These are phyloP conservation scores for Araneus ventricosus DNA, from an alignment of 1,140 invertebrate genomes.

Conservation along the genomic window DNA sequence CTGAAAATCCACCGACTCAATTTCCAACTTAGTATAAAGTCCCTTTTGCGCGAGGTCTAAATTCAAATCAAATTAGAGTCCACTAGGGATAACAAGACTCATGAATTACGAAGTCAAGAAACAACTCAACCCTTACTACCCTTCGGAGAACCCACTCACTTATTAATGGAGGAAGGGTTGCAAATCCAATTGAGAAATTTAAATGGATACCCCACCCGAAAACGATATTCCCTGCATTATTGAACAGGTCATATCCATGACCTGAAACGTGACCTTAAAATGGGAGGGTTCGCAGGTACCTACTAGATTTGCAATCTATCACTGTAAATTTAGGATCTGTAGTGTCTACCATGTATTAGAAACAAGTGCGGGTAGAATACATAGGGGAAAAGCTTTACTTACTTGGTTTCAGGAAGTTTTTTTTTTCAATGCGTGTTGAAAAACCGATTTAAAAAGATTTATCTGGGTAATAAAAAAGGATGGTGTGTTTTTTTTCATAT, in stretches of 20 bases:
- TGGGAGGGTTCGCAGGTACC: constrained; percentile 2
- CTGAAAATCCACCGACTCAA: too few species aligned
- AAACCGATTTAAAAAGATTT: too few species aligned
- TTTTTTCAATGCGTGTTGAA: too few species aligned
- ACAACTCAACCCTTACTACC: constrained; percentile 49
- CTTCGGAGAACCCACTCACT: neutral
- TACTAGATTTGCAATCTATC: neutral
- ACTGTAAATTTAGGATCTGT: too few species aligned
- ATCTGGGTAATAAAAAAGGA: too few species aligned
- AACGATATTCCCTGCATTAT: neutral
- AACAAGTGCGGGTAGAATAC: too few species aligned
- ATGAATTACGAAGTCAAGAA: constrained; percentile 22
- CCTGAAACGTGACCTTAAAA: constrained; percentile 64
- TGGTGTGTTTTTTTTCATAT: too few species aligned
- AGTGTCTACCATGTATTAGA: too few species aligned
- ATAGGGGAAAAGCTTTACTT: too few species aligned
- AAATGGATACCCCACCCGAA: neutral
- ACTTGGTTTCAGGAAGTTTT: too few species aligned
- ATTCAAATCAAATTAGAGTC: neutral
- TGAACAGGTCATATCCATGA: constrained; percentile 50
- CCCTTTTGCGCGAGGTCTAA: neutral
- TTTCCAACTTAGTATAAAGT: neutral
- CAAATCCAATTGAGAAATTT: constrained; percentile 44
- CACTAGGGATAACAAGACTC: neutral
- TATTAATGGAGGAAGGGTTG: constrained; percentile 45